A percentile compares a stretch with the other conserved stretches of the same genome.
phyloP scores from a whole-genome alignment of 2,797 vertebrate species.

The Podarcis lilfordi region DNA sequence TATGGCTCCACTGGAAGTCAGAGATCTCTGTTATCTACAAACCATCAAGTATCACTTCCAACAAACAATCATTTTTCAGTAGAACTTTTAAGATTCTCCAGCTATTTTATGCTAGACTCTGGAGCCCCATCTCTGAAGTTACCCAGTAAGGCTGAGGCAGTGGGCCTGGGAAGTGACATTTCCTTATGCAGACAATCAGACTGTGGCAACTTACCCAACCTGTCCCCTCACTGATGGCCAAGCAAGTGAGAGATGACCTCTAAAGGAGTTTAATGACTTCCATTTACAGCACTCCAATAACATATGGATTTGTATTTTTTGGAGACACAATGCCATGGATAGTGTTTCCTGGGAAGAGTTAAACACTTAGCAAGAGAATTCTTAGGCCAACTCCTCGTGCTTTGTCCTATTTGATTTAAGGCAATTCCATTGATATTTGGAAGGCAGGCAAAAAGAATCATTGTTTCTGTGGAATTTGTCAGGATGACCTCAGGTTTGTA shows the following conservation, averaged over 20 bases:
- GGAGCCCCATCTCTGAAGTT: background rate
- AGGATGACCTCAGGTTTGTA: conserved; percentile 69
- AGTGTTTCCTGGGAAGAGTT: conserved; percentile 58
- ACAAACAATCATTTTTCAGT: background rate
- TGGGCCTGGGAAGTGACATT: background rate
- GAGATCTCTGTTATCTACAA: background rate
- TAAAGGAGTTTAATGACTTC: background rate
- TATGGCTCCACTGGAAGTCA: background rate
- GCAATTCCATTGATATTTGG: conserved; percentile 58
- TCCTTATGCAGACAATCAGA: background rate
- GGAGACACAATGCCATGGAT: conserved; percentile 46
- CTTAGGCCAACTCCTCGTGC: conserved; percentile 44
- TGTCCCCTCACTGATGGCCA: background rate
- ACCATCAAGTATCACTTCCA: background rate
- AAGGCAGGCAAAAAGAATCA: conserved; percentile 53
- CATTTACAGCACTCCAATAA: background rate
- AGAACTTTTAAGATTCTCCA: background rate
- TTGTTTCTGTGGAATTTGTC: conserved; percentile 68
- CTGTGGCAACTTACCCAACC: background rate
- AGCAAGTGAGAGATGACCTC: background rate
- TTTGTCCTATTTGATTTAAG: conserved; percentile 65
- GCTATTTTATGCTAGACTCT: background rate
- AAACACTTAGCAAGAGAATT: conserved; percentile 44
- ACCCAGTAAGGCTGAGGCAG: background rate
- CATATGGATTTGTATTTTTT: conserved; percentile 37